Evolutionary conservation across 2,797 vertebrate genomes (phyloP).

Genomic region (Diplodus puntazzo): DNA sequence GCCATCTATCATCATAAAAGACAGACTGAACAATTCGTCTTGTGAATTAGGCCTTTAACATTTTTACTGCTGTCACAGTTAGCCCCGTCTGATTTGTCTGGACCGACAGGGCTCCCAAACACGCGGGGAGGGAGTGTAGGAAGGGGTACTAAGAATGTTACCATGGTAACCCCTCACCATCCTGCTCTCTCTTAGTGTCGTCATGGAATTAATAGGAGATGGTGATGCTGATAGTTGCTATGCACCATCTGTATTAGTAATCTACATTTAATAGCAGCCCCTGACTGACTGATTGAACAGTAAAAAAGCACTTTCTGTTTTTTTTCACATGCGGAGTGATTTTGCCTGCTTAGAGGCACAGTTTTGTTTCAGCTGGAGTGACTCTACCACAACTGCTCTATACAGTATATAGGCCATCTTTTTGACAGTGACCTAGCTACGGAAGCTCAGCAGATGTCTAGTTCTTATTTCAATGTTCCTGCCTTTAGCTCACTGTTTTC

Average conservation of each 20-base stretch:
- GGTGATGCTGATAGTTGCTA: constrained; percentile 82
- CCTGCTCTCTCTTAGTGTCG: constrained; percentile 71
- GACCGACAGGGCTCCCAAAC: constrained; percentile 64
- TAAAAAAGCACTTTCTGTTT: constrained; percentile 41
- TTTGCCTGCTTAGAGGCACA: constrained; percentile 4
- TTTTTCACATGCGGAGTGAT: background rate
- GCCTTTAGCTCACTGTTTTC: constrained; percentile 7
- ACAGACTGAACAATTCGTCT: constrained; percentile 48
- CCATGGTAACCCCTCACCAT: constrained; percentile 86
- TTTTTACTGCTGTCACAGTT: constrained; percentile 63
- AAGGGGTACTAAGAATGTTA: constrained; percentile 79
- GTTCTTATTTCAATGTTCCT: constrained; percentile 26
- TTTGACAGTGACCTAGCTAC: constrained; percentile 45
- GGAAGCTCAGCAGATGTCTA: constrained; percentile 35
- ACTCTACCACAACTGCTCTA: constrained; percentile 29
- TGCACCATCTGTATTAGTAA: constrained; percentile 73
- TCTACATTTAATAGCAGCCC: constrained; percentile 67
- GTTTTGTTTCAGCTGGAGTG: constrained; percentile 28
- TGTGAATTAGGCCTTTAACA: constrained; percentile 61
- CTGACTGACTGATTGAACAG: constrained; percentile 43
- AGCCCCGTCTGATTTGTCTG: constrained; percentile 63
- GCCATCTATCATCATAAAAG: constrained; percentile 58
- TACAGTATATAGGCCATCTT: constrained; percentile 66
- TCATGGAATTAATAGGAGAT: constrained; percentile 80
- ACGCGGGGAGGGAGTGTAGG: constrained; percentile 67